Evolutionary conservation across 2,113 vertebrate genomes (phyloP), one percentile per base, ranked within the genome.

Genomic region (Anolis sagrei): DNA sequence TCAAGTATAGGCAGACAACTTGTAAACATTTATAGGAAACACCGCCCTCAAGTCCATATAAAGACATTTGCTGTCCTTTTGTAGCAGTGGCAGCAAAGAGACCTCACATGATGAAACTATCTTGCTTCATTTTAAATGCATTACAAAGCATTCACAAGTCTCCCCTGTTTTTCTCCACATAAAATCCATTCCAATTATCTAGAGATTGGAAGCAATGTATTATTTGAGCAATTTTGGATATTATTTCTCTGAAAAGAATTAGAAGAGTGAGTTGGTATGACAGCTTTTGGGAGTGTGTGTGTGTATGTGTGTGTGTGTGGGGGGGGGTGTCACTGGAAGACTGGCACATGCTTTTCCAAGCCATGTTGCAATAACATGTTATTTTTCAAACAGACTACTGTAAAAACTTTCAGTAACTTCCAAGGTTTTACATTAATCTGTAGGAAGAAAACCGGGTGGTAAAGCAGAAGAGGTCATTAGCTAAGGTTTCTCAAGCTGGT

Each of bases 21-120:
- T 83, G 91, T 80, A 94, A 94, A 94, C 89, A 94, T 89, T 94
- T 90, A 92, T 66, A 91, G 91, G 92, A 93, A 94, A 81, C 87
- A 89, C 85, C 86, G 86, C 89, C 88, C 88, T 91, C 76, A 91
- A 44, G 89, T 90, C 90, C 85, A 91, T 93, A 92, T 93, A 93
- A 94, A 93, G 91, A 84, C 91, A 95, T 79, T 86, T 93, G 75
- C 85, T 92, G 8, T 79, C 62, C 85, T 93, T 94, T 68, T 91
- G 78, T 75, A 91, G 86, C 68, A 34, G 34, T 79, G 91, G 13
- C 23, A 34, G 82, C 89, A 13, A 19, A 49, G 36, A 84, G 81
- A 49, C 79, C 78, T 23, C 77, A 90, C 86, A 90, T 73, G 76
- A 86, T 88, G 21, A 92, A 86, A 87, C 78, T 18, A 85, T 86